Base-by-base conservation (phyloP, 2,888 invertebrate genomes). In the Danaus chrysippus region DNA sequence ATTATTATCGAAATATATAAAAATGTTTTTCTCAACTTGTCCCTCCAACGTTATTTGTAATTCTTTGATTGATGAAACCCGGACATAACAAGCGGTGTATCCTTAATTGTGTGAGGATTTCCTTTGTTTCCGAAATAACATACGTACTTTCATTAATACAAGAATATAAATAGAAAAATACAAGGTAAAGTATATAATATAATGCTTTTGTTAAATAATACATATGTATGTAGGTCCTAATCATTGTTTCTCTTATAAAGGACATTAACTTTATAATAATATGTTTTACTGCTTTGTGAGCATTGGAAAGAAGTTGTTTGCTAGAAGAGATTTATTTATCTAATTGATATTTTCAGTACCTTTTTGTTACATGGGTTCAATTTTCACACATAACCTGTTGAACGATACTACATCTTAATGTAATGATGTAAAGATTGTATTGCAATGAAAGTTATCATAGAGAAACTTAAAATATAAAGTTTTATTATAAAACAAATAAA, bases 401-500 rank as follows among this genome's bases (percentile, higher is more conserved):
- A 19, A 12, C 9, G 1, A 64, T 54, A 42, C 42, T 12, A 13
- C 5, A 44, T 19, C 23, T 52, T 62, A 54, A 10, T 0, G 0
- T 0, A 5, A 12, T 15, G 0, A 1, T 1, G 9, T 65, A 62
- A 19, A 54, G 56, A 58, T 52, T n/a, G 42, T 10, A 58, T 62
- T 65, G 1, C 15, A n/a, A 17, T 53, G 58, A 0, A 3, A 13
- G 34, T 8, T 10, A 15, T 5, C 46, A 44, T 61, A 42, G 61
- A 43, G 54, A 58, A 64, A 65, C 79, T 79, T 76, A 79, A 78
- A 83, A 82, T 82, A 79, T 80, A 74, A 75, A 76, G 75, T 76
- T 81, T 79, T 78, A 69, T 75, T 78, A 76, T 78, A 77, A 76
- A 68, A 70, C 73, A 75, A 76, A 73, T 74, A 75, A 73, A 75